Evolutionary conservation across 2,797 vertebrate species (phyloP), one percentile per base, ranked within the genome.

Genomic region (Rhabdomys pumilio): DNA sequence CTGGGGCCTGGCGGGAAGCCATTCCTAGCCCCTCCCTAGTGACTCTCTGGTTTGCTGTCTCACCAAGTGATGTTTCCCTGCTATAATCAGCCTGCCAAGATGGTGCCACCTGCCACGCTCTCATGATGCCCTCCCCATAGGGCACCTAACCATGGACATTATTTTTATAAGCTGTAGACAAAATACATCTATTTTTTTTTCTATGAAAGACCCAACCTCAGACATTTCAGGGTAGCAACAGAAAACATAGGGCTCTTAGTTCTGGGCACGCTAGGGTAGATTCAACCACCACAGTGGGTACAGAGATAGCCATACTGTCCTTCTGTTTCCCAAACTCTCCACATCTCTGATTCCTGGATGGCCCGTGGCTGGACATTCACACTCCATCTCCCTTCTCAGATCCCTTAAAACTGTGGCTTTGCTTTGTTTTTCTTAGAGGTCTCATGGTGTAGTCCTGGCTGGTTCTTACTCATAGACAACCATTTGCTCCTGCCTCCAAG

Each of bases 291-390:
- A 3, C 6, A 17, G 24, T 63, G 89, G 50, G 14, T 69, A 72
- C 17, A 44, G 5, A 82, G 90, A 89, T 81, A 77, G 77, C 15
- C 34, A 55, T 5, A 1, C 9, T 76, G n/a, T 41, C 41, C 26
- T 90, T 82, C 22, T 61, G 61, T 44, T 34, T 61, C 26, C 72
- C 55, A 26, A 85, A 73, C 73, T 88, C 19, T 80, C 80, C 20
- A 75, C 44, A 22, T 81, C 75, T 91, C 63, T 47, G 41, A 90
- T 59, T 91, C 72, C 92, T 76, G 63, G 53, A 59, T 80, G n/a
- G 75, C 31, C 83, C 7, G 9, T 2, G 10, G 34, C 15, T 34
- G 24, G 57, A 44, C 34, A 85, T 6, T 59, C 44, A 85, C 3
- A 79, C 44, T 67, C 55, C 22, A 77, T 79, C 24, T 34, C n/a